phyloP scores from a whole-genome alignment of 2,113 vertebrate species.

The Melanerpes formicivorus region DNA sequence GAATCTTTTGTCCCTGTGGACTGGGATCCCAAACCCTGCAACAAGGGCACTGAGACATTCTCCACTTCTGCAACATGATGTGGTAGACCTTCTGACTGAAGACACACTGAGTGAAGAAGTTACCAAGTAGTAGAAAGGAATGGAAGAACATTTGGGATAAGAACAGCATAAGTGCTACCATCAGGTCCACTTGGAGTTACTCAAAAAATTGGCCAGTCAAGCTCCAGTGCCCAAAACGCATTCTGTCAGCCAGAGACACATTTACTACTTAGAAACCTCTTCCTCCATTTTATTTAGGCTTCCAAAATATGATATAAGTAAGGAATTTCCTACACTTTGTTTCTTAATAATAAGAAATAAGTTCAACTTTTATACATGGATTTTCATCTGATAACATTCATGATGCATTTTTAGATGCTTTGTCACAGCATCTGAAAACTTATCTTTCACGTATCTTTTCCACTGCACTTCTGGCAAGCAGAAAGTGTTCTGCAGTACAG shows the following conservation, averaged over 20 bases:
- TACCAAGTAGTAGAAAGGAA: neutral
- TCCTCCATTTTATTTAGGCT: neutral
- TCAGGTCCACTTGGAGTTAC: neutral
- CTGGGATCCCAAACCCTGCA: neutral
- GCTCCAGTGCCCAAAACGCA: accelerated
- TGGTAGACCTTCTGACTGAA: neutral
- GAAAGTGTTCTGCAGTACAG: neutral
- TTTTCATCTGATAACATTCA: neutral
- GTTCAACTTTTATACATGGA: neutral
- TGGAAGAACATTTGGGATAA: neutral
- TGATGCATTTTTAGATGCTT: neutral
- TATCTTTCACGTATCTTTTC: neutral
- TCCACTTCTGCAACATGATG: neutral
- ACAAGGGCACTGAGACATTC: neutral
- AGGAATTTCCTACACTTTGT: neutral
- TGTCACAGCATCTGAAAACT: neutral
- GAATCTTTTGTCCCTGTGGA: neutral
- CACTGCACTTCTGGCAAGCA: neutral
- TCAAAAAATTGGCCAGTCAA: neutral
- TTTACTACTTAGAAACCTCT: neutral
- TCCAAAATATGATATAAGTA: neutral
- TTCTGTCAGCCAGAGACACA: neutral
- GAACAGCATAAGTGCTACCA: neutral
- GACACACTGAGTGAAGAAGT: neutral
- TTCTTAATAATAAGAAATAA: neutral